phyloP scores from a whole-genome alignment of 2,797 vertebrate species.

The Typhlichthys eigenmanni region DNA sequence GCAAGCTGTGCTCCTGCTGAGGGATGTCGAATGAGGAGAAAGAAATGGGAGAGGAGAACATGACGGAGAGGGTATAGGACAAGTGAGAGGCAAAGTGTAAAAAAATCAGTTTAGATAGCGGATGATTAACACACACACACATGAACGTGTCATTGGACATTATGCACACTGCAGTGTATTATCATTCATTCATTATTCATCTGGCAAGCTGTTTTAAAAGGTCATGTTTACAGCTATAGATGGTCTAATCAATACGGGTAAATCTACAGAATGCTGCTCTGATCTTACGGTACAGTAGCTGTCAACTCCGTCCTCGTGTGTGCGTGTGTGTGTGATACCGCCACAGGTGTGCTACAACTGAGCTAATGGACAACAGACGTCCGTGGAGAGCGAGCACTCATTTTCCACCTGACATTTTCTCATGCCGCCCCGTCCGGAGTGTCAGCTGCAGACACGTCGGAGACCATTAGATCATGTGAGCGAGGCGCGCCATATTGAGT shows the following conservation, averaged over 20 bases:
- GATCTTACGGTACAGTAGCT: not conserved
- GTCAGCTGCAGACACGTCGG: slow-evolving; percentile 37
- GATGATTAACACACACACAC: slow-evolving; percentile 6
- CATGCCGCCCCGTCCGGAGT: slow-evolving; percentile 14
- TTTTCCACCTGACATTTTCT: slow-evolving; percentile 48
- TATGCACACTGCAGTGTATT: too few relatives aligned
- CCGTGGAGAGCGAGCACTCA: slow-evolving; percentile 5
- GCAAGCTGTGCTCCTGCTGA: slow-evolving; percentile 54
- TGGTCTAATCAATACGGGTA: too few relatives aligned
- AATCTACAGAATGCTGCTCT: too few relatives aligned
- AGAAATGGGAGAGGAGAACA: slow-evolving; percentile 19
- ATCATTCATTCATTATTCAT: not conserved
- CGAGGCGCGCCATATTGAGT: slow-evolving; percentile 58
- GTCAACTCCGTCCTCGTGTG: not conserved
- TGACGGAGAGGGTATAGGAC: slow-evolving; percentile 15
- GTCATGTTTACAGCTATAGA: slow-evolving; percentile 19
- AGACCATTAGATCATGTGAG: slow-evolving; percentile 58
- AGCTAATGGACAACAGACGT: slow-evolving; percentile 6
- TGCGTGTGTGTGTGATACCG: not conserved
- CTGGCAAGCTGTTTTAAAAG: slow-evolving; percentile 40
- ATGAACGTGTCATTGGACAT: too few relatives aligned
- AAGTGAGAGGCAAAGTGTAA: slow-evolving; percentile 28
- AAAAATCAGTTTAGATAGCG: slow-evolving; percentile 30
- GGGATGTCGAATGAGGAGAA: slow-evolving; percentile 30
- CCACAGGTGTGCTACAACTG: not conserved